phyloP scores from a whole-genome alignment of 1,140 invertebrate species.

The Drosophila prosaltans region DNA sequence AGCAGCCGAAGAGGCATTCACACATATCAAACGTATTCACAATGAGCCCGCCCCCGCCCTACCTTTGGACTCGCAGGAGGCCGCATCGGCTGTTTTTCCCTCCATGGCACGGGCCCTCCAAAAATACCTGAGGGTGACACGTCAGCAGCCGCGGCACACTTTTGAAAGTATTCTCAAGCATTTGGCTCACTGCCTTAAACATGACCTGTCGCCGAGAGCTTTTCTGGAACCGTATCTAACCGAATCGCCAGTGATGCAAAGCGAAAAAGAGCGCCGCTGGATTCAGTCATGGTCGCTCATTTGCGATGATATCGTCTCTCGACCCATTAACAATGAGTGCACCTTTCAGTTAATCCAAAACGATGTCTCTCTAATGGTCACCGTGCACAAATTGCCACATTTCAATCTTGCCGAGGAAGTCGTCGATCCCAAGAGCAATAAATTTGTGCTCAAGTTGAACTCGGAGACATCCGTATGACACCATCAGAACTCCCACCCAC shows the following conservation, averaged over 20 bases:
- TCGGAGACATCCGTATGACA: constrained; percentile 98
- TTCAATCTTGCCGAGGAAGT: constrained; percentile 97
- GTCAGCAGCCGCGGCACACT: constrained; percentile 97
- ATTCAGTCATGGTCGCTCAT: constrained; percentile 96
- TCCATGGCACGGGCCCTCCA: constrained; percentile 97
- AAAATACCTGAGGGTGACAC: constrained; percentile 96
- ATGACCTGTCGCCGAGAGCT: constrained; percentile 96
- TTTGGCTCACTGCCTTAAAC: constrained; percentile 93
- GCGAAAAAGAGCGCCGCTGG: constrained; percentile 89
- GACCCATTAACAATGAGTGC: constrained; percentile 91
- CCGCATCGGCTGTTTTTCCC: constrained; percentile 98
- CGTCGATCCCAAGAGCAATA: constrained; percentile 96
- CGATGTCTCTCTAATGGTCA: constrained; percentile 95
- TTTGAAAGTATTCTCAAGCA: constrained; percentile 95
- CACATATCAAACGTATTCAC: constrained; percentile 94
- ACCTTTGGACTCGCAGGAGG: constrained; percentile 96
- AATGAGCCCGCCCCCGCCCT: constrained; percentile 86
- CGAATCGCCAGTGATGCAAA: constrained; percentile 90
- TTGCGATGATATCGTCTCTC: constrained; percentile 93
- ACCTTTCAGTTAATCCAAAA: constrained; percentile 96
- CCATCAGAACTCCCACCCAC: constrained; percentile 47
- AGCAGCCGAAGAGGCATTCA: constrained; percentile 98
- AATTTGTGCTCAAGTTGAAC: constrained; percentile 96
- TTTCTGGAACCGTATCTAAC: constrained; percentile 95
- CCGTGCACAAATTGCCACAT: constrained; percentile 93